Evolutionary conservation across 2,113 vertebrate genomes (phyloP).

Genomic region (Ophiodon elongatus): DNA sequence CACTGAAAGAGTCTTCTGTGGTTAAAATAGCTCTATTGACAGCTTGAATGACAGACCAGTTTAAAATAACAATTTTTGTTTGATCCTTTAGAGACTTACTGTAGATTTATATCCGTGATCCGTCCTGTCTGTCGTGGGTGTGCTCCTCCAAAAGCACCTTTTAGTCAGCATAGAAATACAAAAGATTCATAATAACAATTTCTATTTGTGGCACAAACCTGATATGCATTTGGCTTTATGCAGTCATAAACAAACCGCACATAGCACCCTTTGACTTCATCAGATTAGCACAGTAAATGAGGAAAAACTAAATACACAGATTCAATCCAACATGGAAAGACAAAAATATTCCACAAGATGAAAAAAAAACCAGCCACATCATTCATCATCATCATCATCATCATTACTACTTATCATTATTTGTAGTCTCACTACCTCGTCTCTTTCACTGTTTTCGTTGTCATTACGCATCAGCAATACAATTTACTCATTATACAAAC

Average conservation of each 20-base stretch:
- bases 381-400: neutral
- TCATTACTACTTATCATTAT: neutral
- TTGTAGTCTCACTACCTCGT: neutral
- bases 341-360: neutral
- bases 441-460: neutral
- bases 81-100: neutral
- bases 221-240: neutral
- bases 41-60: accelerated
- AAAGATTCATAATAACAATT: neutral
- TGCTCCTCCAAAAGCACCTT: too few relatives aligned
- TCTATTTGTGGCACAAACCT: neutral
- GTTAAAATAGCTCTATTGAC: neutral
- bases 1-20: neutral
- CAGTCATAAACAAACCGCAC: neutral
- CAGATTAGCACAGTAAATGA: neutral
- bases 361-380: neutral
- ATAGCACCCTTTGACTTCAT: neutral
- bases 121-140: too few relatives aligned
- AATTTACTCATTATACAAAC: neutral
- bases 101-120: neutral
- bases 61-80: neutral
- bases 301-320: neutral
- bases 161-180: neutral
- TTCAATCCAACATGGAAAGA: neutral
- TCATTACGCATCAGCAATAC: neutral